Evolutionary conservation across 2,797 vertebrate genomes (phyloP).

Genomic region (Sphaeramia orbicularis): DNA sequence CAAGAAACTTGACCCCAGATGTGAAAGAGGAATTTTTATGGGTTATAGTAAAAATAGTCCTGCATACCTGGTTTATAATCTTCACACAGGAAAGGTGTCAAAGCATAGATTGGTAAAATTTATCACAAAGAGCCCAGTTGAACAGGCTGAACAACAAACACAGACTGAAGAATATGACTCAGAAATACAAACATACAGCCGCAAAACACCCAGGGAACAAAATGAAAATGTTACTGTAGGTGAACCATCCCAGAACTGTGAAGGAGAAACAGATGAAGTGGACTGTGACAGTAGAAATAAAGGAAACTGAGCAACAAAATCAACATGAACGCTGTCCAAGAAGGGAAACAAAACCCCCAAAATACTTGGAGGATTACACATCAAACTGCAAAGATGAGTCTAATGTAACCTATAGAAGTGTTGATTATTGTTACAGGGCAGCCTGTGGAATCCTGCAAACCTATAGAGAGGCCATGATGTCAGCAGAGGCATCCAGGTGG

Average conservation of each 20-base stretch:
- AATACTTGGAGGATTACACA: constrained; percentile 12
- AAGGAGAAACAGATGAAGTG: constrained; percentile 3
- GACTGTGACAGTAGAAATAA: constrained; percentile 6
- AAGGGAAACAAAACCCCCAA: background rate
- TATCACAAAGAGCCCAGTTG: constrained; percentile 7
- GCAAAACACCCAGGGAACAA: background rate
- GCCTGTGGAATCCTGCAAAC: constrained; percentile 34
- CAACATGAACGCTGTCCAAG: background rate
- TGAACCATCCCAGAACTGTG: background rate
- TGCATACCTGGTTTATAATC: constrained; percentile 10
- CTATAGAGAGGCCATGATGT: too few relatives aligned
- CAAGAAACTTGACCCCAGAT: constrained; percentile 33
- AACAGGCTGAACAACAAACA: constrained; percentile 34
- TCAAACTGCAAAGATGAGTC: background rate
- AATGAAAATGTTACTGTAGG: background rate
- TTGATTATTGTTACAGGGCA: constrained; percentile 43
- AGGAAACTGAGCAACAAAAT: constrained; percentile 4
- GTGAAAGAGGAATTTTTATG: constrained; percentile 18
- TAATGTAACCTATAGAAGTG: constrained; percentile 4
- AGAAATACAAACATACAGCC: constrained; percentile 1
- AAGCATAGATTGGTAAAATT: constrained; percentile 47
- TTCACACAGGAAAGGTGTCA: constrained; percentile 17
- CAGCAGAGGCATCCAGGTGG: too few relatives aligned
- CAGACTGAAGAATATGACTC: constrained; percentile 33
- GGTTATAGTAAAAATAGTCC: too few relatives aligned